Evolutionary conservation across 2,888 invertebrate genomes (phyloP), one percentile per base, ranked within the genome.

Genomic region (Sphaerophoria rueppellii): DNA sequence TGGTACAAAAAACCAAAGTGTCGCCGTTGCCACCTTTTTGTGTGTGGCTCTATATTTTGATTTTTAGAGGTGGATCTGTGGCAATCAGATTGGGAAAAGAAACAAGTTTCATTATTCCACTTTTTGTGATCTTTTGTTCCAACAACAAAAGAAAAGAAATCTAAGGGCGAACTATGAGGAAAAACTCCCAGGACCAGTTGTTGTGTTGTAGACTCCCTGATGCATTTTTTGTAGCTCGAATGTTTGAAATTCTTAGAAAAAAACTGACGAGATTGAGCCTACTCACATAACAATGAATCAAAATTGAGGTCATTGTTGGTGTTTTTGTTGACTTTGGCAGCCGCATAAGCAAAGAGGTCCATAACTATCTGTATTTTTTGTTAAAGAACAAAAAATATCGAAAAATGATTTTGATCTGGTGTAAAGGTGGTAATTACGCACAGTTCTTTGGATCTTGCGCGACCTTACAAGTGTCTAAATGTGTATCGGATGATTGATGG

Each of bases 41-140:
- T 54, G 63, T 60, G 58, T 74, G 40, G 6, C 9, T 34, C 16
- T 67, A 67, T 71, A 85, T 76, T 85, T 81, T 73, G 76, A 81
- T 81, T 77, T 79, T 85, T 73, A 54, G 85, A 85, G 85, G 85
- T 85, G 85, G 85, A 80, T 85, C 73, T 85, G 73, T 85, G 73
- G 81, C 81, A 80, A 85, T 85, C 85, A 71, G 63, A 80, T 77
- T 81, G 76, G 67, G 70, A 83, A 75, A 9, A 54, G 70, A 85
- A 73, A 73, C 76, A 67, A 85, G 77, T 77, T 85, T 73, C 69
- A 24, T 63, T 24, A 24, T 24, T 74, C 43, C 12, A 35, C 52
- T 75, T 11, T 65, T 46, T n/a, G 11, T 43, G 6, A 58, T 65
- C 67, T 52, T 72, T 85, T 77, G 72, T 85, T 77, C 58, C 24